Conservation (phyloP, 2,888 invertebrate species). For the Rhagophthalmus giganteus region DNA sequence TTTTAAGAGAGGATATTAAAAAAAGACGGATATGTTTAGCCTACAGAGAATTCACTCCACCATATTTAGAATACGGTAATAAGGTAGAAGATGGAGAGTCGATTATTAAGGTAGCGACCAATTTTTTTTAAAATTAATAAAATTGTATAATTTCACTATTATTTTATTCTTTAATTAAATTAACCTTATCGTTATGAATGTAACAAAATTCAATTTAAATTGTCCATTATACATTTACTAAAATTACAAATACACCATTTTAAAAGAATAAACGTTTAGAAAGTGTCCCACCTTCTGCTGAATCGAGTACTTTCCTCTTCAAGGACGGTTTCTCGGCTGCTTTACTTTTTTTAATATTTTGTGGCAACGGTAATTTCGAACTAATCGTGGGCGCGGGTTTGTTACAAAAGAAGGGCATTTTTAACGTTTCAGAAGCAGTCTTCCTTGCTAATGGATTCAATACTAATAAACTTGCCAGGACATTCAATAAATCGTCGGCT, state of each 20-base stretch:
- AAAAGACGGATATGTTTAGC: constrained; percentile 88
- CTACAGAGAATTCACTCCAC: constrained; percentile 89
- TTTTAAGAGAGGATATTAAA: constrained; percentile 80
- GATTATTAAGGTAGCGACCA: constrained; percentile 61
- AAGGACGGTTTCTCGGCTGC: constrained; percentile 69
- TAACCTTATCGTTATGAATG: no score
- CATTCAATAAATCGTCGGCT: constrained; percentile 82
- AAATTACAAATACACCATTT: constrained; percentile 26
- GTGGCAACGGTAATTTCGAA: constrained; percentile 79
- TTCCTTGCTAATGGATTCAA: constrained; percentile 83
- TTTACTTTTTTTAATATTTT: constrained; percentile 61
- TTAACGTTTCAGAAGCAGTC: constrained; percentile 80
- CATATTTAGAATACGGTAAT: constrained; percentile 70
- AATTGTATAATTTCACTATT: no score
- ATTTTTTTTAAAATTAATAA: constrained; percentile 60
- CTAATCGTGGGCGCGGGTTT: constrained; percentile 87
- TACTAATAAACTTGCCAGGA: constrained; percentile 76
- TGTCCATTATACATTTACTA: no score
- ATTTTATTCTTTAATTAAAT: no score
- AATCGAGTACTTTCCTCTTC: constrained; percentile 76
- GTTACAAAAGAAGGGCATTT: constrained; percentile 89
- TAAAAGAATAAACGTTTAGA: constrained; percentile 71
- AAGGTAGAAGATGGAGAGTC: constrained; percentile 60
- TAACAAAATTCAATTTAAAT: no score
- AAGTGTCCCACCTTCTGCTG: constrained; percentile 68